Base-by-base conservation (phyloP, 2,888 invertebrate species). In the Smittia sp. region DNA sequence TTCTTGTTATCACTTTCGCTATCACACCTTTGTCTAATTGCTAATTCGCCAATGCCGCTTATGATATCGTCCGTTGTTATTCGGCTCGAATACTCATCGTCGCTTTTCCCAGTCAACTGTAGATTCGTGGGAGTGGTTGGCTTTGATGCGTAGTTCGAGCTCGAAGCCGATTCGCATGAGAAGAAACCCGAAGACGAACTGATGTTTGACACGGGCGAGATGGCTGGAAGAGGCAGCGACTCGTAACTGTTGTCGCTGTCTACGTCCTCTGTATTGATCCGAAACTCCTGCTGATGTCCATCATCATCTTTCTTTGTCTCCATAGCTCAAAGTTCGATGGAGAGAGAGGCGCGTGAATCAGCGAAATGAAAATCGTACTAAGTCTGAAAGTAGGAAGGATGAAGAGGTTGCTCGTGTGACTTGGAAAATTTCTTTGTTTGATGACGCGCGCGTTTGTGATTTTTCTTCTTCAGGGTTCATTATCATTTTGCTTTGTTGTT, bases 81-180 rank as follows among this genome's bases (percentile, higher is more conserved):
- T 4, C 1, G 27, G 67, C 39, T 13, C n/a, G n/a, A 27, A 27
- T 63, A n/a, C 22, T 41, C 67, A 41, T 46, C 67, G 22, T 68
- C 41, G 25, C 54, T 52, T 32, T 52, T 69, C 13, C 54, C 69
- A 54, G 25, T 69, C 27, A 69, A 69, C n/a, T 58, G 58, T 13
- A 69, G 25, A 54, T 69, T 52, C 7, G 62, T 62, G 38, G 72
- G 72, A 20, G 72, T 72, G 15, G 72, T 72, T 9, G 72, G 72
- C 32, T 72, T 72, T 38, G 72, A 72, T 7, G 52, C 20, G 6
- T 15, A 62, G 22, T 63, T 63, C 22, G 72, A 72, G 54, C 58
- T 58, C 39, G 66, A 32, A 4, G 63, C 25, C 1, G 66, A 66
- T 27, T 54, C 69, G 22, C 69, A 70, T 1, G 69, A 70, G 20